Evolutionary conservation across 2,113 vertebrate genomes (phyloP), one percentile per base, ranked within the genome.

Genomic region (Fregetta grallaria): DNA sequence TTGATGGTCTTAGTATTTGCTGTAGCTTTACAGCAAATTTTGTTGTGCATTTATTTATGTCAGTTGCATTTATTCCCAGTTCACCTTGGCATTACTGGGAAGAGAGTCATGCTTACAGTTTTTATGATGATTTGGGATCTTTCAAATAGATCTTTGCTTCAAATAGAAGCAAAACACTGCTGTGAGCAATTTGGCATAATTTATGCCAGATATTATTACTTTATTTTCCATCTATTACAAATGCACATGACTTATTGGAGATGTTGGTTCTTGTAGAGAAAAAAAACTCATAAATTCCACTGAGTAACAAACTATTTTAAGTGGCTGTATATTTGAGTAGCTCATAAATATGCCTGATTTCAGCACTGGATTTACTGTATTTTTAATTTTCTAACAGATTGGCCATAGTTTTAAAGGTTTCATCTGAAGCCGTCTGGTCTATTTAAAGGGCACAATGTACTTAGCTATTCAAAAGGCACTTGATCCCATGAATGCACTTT

Each of bases 381-480:
- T 92, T 96, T 96, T 93, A 96, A 95, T 77, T 72, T 94, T 96
- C 75, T 87, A 66, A 36, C 65, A 81, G 65, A 75, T 90, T 83
- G 7, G 38, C 45, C 78, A 77, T 67, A 58, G 56, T 85, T 95
- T 82, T 53, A 90, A 93, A 61, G 36, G 29, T 89, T 96, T 85
- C 27, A 32, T 88, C 56, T 59, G 44, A 95, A 88, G 22, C 30
- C 0, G 1, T 75, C 40, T 58, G 50, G 50, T 65, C 84, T 68
- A 83, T 77, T 65, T 85, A 73, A 95, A 95, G 92, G 72, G 44
- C 40, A 59, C 40, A 77, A 50, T 22, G 78, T 81, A 83, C 63
- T 95, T 96, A 96, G 92, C 55, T 84, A 80, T 94, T 96, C 94
- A 96, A 93, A 94, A 96, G 89, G 53, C 86, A 85, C 66, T 93